These are phyloP conservation scores for Didymodactylos carnosus DNA, from an alignment of 2,888 invertebrate genomes.

Conservation along the genomic window DNA sequence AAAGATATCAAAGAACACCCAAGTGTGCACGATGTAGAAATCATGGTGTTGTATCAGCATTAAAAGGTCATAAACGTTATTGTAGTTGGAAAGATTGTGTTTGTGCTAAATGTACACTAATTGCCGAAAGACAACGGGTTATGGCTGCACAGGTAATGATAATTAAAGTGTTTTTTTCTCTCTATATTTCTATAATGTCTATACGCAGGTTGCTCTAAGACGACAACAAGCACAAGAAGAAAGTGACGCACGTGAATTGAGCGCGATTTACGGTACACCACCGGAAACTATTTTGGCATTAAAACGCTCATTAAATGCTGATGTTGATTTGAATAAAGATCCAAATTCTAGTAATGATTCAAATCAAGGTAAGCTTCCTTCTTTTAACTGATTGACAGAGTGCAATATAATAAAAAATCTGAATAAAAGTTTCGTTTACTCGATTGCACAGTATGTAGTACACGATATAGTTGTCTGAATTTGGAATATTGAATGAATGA, in stretches of 20 bases:
- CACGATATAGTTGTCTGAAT: too few relatives aligned
- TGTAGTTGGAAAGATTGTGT: constrained; percentile 88
- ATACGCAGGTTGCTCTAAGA: constrained; percentile 60
- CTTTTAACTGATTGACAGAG: too few relatives aligned
- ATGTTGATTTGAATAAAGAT: not conserved
- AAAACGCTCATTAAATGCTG: not conserved
- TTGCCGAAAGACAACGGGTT: constrained; percentile 84
- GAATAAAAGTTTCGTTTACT: too few relatives aligned
- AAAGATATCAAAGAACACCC: constrained; percentile 48
- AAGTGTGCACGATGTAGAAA: constrained; percentile 90
- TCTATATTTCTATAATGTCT: too few relatives aligned
- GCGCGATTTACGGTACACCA: constrained; percentile 55
- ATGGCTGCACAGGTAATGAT: constrained; percentile 74
- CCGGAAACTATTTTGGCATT: constrained; percentile 28
- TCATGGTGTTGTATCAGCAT: constrained; percentile 84
- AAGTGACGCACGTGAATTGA: constrained; percentile 81
- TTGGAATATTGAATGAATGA: too few relatives aligned
- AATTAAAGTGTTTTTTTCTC: constrained; percentile 22
- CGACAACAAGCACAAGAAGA: constrained; percentile 90
- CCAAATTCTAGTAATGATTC: not conserved
- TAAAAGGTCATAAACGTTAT: constrained; percentile 60
- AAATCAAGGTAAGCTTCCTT: not conserved
- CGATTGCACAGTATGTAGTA: too few relatives aligned
- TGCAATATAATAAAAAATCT: not conserved
- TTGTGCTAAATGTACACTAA: constrained; percentile 84